These are phyloP conservation scores for Tridacna gigas DNA, from an alignment of 2,888 invertebrate genomes.

Conservation along the genomic window DNA sequence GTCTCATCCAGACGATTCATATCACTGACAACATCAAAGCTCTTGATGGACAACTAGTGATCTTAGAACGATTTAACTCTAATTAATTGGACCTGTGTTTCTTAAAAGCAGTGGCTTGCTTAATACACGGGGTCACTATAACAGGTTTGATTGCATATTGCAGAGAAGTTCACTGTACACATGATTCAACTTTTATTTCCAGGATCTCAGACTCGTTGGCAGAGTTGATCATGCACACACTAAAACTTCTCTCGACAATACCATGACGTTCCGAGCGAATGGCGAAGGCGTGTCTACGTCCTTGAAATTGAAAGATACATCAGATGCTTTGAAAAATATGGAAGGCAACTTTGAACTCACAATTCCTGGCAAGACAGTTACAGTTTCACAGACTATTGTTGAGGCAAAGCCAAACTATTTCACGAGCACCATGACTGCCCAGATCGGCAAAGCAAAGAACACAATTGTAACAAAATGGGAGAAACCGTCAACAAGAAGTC, in stretches of 20 bases:
- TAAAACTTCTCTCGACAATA: constrained; percentile 63
- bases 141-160: too few species aligned
- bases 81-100: too few species aligned
- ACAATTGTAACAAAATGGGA: constrained; percentile 64
- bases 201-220: constrained; percentile 68
- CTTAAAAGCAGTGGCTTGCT: too few species aligned
- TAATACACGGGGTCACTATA: too few species aligned
- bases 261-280: constrained; percentile 60
- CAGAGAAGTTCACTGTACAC: too few species aligned
- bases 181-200: constrained; percentile 26
- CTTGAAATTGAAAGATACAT: constrained; percentile 66
- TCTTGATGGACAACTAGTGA: too few species aligned
- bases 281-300: constrained; percentile 63
- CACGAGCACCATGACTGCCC: constrained; percentile 60
- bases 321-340: constrained; percentile 59
- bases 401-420: constrained; percentile 65
- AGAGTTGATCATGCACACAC: constrained; percentile 69
- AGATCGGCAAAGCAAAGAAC: constrained; percentile 60
- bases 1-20: too few species aligned
- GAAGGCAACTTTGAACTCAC: constrained; percentile 65
- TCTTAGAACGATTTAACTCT: too few species aligned
- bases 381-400: constrained; percentile 64
- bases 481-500: constrained; percentile 37
- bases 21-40: too few species aligned
- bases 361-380: constrained; percentile 70